Conservation (phyloP, 2,113 vertebrate genomes). For the Azemiops feae region DNA sequence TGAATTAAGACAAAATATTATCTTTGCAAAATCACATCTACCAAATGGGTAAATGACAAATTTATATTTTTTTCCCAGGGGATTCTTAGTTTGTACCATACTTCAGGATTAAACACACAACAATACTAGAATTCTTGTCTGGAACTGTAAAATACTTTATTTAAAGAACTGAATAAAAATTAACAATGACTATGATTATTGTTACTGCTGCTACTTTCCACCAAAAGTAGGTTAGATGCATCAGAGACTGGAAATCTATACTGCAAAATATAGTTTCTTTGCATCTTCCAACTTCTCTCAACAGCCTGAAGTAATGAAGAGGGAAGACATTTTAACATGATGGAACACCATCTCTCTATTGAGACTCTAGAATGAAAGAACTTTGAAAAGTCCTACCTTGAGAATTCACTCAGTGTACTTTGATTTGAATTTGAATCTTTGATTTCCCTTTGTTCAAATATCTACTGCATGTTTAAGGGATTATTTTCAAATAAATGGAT, state of each 20-base stretch:
- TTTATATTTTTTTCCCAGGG: background rate
- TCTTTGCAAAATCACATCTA: background rate
- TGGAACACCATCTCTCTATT: background rate
- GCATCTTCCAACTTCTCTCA: background rate
- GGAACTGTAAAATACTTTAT: background rate
- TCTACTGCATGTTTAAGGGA: fast-evolving
- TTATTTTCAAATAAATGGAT: background rate
- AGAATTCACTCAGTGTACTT: background rate
- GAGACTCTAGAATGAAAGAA: background rate
- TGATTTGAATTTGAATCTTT: background rate
- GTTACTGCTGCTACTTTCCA: background rate
- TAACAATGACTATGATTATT: background rate
- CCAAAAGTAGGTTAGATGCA: background rate
- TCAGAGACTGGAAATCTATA: background rate
- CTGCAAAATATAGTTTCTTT: background rate
- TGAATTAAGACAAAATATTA: background rate
- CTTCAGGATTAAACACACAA: background rate
- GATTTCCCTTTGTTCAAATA: background rate
- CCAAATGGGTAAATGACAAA: background rate
- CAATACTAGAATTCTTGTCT: background rate
- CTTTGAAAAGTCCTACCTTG: conserved; percentile 12
- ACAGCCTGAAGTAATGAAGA: background rate
- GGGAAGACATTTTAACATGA: background rate
- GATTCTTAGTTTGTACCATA: background rate
- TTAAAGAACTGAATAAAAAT: background rate